These are phyloP conservation scores for Drosophila subobscura DNA, from an alignment of 1,140 invertebrate species.

Conservation along the genomic window DNA sequence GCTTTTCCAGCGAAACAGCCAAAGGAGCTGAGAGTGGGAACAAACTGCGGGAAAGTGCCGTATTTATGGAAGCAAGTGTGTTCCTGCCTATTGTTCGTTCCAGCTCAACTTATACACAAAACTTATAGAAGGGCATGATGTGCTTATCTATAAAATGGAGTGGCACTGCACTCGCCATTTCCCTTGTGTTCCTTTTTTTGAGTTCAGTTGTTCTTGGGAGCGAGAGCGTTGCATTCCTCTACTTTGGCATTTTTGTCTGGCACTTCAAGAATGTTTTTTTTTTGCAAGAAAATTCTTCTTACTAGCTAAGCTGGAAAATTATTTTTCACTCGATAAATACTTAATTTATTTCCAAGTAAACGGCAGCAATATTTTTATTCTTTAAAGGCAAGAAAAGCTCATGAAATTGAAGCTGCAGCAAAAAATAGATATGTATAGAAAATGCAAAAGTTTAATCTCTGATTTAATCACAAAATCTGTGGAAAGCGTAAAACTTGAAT, in stretches of 20 bases:
- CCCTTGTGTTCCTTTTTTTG: conserved; percentile 8
- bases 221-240: conserved; percentile 23
- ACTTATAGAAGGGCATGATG: conserved; percentile 27
- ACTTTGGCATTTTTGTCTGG: conserved; percentile 29
- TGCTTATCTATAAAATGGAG: conserved; percentile 50
- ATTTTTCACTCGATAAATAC: conserved; percentile 45
- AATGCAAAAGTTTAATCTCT: too few relatives aligned
- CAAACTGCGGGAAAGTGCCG: conserved; percentile 2
- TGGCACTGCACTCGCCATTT: conserved; percentile 38
- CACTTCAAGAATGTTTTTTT: conserved; percentile 37
- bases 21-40: background rate
- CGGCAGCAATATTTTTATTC: background rate
- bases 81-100: conserved; percentile 21
- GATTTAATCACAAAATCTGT: too few relatives aligned
- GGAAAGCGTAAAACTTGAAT: too few relatives aligned
- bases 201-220: conserved; percentile 14
- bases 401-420: too few relatives aligned
- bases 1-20: background rate
- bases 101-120: conserved; percentile 32
- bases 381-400: too few relatives aligned
- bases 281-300: background rate
- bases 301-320: conserved; percentile 16
- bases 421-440: too few relatives aligned
- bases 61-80: conserved; percentile 66
- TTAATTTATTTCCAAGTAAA: conserved; percentile 29